These are phyloP conservation scores for Clarias laeviceps DNA, from an alignment of 2,797 vertebrate genomes.

Conservation along the genomic window DNA sequence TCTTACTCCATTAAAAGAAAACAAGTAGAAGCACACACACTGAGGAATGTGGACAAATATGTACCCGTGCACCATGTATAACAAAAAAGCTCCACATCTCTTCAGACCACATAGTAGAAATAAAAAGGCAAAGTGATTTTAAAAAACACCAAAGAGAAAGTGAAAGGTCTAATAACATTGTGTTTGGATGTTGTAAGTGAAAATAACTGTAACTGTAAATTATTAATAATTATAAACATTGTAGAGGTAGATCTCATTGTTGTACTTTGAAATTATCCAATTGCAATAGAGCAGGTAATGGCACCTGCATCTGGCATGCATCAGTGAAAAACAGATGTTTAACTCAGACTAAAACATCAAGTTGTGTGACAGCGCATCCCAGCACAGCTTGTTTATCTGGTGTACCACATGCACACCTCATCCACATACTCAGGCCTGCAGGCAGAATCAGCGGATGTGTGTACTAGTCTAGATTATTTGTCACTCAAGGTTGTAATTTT, in stretches of 20 bases:
- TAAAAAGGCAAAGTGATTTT: neutral
- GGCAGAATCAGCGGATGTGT: constrained; percentile 3
- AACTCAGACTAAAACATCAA: constrained; percentile 67
- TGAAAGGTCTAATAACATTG: neutral
- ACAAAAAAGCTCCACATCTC: neutral
- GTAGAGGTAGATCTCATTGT: neutral
- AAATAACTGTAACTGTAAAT: neutral
- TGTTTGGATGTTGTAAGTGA: neutral
- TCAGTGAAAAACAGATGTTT: constrained; percentile 69
- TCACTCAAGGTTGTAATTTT: constrained; percentile 1
- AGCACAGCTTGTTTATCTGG: constrained; percentile 56
- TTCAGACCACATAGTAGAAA: neutral
- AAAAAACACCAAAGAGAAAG: neutral
- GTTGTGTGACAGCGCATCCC: constrained; percentile 52
- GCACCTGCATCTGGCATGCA: constrained; percentile 61
- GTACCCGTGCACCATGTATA: neutral
- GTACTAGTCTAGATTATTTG: neutral
- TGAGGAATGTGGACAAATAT: constrained; percentile 19
- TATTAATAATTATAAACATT: neutral
- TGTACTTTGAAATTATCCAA: neutral
- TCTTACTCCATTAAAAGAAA: constrained; percentile 39
- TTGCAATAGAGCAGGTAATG: constrained; percentile 50
- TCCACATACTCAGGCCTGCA: constrained; percentile 19
- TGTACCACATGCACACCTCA: constrained; percentile 41
- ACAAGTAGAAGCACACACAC: constrained; percentile 13